A percentile compares a stretch with the other conserved stretches of the same genome.
Evolutionary conservation across 2,888 invertebrate genomes (phyloP).

Genomic region (Keiferia lycopersicella): DNA sequence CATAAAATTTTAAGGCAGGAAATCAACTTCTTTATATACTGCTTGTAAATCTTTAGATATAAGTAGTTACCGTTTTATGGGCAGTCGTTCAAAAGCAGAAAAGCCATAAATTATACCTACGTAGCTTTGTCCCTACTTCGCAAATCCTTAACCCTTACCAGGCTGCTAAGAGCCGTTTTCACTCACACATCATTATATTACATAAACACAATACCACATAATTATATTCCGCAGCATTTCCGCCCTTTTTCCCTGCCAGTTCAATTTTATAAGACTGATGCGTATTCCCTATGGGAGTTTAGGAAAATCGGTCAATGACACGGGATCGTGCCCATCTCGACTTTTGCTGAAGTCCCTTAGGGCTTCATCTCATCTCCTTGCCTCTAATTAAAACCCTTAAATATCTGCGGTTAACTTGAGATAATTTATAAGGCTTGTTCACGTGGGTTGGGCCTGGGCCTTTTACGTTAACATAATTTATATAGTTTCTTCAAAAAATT

Average conservation of each 20-base stretch:
- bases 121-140: slow-evolving; percentile 6
- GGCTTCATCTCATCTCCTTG: background rate
- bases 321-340: background rate
- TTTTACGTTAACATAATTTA: background rate
- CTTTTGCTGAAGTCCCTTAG: background rate
- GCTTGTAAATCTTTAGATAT: too few species aligned
- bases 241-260: background rate
- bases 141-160: background rate
- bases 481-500: too few species aligned
- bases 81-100: too few species aligned
- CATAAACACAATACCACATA: too few species aligned
- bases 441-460: background rate
- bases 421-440: background rate
- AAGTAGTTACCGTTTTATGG: too few species aligned
- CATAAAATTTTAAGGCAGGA: too few species aligned
- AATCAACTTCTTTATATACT: too few species aligned
- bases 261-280: background rate
- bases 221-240: slow-evolving; percentile 5
- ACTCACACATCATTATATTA: background rate
- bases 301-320: background rate
- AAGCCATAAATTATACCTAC: background rate
- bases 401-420: slow-evolving; percentile 8
- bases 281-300: background rate
- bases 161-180: too few species aligned
- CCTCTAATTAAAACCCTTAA: slow-evolving; percentile 2